These are phyloP conservation scores for Lepisosteus osseus DNA, from an alignment of 2,113 vertebrate species.

Conservation along the genomic window DNA sequence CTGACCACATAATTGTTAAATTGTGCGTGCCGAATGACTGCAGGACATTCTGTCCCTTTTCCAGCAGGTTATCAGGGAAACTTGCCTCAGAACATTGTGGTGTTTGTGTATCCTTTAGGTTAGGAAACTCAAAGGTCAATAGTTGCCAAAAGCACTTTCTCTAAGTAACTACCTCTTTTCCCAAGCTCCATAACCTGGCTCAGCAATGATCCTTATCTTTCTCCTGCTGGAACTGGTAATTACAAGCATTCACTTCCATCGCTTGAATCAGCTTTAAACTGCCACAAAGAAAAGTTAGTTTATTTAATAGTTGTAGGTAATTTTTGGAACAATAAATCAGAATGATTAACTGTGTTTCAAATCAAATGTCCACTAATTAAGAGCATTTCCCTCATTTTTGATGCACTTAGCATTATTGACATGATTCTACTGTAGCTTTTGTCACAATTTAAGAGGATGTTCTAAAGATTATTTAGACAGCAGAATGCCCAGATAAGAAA, in stretches of 20 bases:
- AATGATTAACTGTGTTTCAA: conserved; percentile 37
- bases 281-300: conserved; percentile 43
- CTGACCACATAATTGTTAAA: conserved; percentile 70
- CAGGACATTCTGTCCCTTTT: conserved; percentile 59
- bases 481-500: too few species aligned
- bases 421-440: background rate
- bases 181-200: conserved; percentile 44
- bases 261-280: conserved; percentile 29
- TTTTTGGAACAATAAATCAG: conserved; percentile 47
- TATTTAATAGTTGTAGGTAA: conserved; percentile 44
- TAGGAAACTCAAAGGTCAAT: conserved; percentile 70
- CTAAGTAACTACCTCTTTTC: conserved; percentile 50
- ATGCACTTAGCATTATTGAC: background rate
- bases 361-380: background rate
- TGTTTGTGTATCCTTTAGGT: conserved; percentile 64
- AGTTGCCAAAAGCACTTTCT: conserved; percentile 65
- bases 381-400: background rate
- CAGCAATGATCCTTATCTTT: conserved; percentile 49
- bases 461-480: too few species aligned
- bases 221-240: conserved; percentile 32
- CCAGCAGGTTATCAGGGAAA: conserved; percentile 66
- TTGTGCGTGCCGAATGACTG: conserved; percentile 68
- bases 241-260: conserved; percentile 27
- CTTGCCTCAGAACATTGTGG: conserved; percentile 52
- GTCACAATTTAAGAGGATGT: background rate